Percentiles rank a stretch among this genome's conserved stretches.
These are phyloP conservation scores for Eulemur macaco DNA, from an alignment of 2,113 vertebrate species.

Conservation along the genomic window DNA sequence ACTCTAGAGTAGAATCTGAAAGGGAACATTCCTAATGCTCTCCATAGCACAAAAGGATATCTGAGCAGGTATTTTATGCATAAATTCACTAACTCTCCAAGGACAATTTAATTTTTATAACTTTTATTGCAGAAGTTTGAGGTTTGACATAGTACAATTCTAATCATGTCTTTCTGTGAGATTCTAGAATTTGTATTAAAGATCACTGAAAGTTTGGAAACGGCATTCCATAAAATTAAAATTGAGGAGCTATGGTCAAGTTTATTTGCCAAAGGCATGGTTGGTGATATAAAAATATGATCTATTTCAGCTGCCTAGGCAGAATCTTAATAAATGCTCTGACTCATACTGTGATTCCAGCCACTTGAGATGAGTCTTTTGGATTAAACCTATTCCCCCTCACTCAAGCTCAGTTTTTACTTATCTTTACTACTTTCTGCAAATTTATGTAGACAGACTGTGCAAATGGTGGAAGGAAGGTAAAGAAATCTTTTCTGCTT, in stretches of 20 bases:
- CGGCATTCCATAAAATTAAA: slow-evolving; percentile 43
- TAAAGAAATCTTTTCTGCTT: slow-evolving; percentile 45
- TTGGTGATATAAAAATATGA: slow-evolving; percentile 47
- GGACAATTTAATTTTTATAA: slow-evolving; percentile 18
- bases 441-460: slow-evolving; percentile 13
- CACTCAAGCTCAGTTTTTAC: slow-evolving; percentile 18
- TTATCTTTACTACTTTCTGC: slow-evolving; percentile 30
- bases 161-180: not conserved
- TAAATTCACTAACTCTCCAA: not conserved
- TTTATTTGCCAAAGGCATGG: slow-evolving; percentile 54
- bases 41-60: not conserved
- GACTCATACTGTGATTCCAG: slow-evolving; percentile 47
- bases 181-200: slow-evolving; percentile 52
- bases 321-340: slow-evolving; percentile 44
- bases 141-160: not conserved
- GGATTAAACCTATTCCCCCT: not conserved
- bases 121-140: not conserved
- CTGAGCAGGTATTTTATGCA: not conserved
- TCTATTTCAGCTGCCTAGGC: not conserved
- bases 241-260: not conserved
- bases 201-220: slow-evolving; percentile 40
- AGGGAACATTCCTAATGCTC: not conserved
- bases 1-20: not conserved
- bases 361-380: slow-evolving; percentile 43
- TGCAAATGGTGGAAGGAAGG: not conserved